Conservation (phyloP, 2,888 invertebrate genomes). For the Eubasilissa splendida region DNA sequence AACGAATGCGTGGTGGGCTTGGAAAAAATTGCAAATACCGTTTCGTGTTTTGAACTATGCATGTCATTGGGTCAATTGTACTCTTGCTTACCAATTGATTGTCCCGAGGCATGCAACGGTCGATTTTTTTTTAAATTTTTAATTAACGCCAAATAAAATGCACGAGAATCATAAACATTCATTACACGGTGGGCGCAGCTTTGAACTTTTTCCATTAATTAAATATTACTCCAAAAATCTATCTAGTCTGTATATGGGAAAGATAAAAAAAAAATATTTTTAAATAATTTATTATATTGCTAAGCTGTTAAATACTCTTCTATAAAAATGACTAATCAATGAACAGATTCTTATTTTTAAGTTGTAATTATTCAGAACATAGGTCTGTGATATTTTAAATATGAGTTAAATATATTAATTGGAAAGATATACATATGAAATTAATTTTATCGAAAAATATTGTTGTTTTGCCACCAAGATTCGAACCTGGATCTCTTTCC, state of each 20-base stretch:
- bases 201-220: slow-evolving; percentile 3
- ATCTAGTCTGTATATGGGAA: neutral
- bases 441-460: no score
- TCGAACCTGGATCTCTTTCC: no score
- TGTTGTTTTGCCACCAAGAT: no score
- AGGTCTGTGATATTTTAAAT: no score
- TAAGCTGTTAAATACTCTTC: no score
- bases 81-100: neutral
- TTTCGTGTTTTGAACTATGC: slow-evolving; percentile 18
- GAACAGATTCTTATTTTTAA: no score
- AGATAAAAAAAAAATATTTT: no score
- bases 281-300: no score
- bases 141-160: slow-evolving; percentile 29
- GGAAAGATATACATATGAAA: no score
- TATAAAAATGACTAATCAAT: no score
- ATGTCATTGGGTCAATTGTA: slow-evolving; percentile 21
- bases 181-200: neutral
- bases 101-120: slow-evolving; percentile 14
- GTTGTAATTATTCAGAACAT: no score
- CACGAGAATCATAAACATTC: slow-evolving; percentile 4
- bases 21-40: slow-evolving; percentile 14
- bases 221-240: neutral
- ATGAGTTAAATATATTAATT: no score
- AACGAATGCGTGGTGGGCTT: neutral
- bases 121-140: slow-evolving; percentile 3